These are phyloP conservation scores for Chrosomus eos DNA, from an alignment of 2,797 vertebrate species.

Conservation along the genomic window DNA sequence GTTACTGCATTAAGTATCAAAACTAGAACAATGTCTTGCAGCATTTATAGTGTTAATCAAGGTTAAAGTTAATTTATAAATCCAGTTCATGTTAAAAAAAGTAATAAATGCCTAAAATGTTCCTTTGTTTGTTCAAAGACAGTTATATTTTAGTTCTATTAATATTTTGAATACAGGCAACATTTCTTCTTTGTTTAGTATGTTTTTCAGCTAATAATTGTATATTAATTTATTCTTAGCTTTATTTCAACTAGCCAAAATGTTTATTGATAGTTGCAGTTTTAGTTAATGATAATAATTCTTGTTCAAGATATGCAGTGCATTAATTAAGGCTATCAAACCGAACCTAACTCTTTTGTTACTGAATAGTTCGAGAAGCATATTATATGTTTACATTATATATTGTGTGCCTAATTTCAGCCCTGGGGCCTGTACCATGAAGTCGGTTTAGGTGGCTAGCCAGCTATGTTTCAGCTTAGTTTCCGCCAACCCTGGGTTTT, in stretches of 20 bases:
- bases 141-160: too few relatives aligned
- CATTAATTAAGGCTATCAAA: background rate
- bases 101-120: background rate
- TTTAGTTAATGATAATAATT: background rate
- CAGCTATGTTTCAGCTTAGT: too few relatives aligned
- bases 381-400: background rate
- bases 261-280: background rate
- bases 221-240: too few relatives aligned
- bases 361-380: background rate
- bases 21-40: background rate
- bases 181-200: background rate
- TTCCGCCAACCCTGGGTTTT: too few relatives aligned
- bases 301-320: background rate
- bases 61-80: background rate
- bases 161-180: background rate
- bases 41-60: background rate
- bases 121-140: background rate
- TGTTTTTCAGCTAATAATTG: too few relatives aligned
- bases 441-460: too few relatives aligned
- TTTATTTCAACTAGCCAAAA: too few relatives aligned
- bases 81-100: background rate
- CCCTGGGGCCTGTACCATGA: too few relatives aligned
- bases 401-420: background rate
- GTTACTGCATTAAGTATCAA: background rate
- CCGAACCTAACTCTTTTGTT: background rate